Percentiles rank a stretch among this genome's conserved stretches.
Conservation (phyloP, 2,113 vertebrate species). For the Eclectus roratus region DNA sequence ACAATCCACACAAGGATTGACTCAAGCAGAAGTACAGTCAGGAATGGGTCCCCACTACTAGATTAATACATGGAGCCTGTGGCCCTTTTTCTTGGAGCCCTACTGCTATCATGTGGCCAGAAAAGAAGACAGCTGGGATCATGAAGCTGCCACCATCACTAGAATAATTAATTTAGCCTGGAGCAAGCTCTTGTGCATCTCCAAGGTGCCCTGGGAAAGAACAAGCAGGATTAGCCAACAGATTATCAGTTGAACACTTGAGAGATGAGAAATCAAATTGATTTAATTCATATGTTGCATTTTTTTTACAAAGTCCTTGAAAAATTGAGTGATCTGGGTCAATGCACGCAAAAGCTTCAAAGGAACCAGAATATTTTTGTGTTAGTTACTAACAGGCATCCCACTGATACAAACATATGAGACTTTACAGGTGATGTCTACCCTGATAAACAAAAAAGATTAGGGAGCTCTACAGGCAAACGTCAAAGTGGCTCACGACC, state of each 20-base stretch:
- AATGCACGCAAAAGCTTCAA: constrained; percentile 24
- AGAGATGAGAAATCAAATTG: constrained; percentile 57
- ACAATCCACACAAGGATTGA: neutral
- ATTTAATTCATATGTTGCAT: constrained; percentile 49
- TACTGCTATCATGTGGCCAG: constrained; percentile 61
- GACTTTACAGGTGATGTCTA: constrained; percentile 36
- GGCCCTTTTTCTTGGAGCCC: constrained; percentile 46
- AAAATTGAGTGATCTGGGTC: constrained; percentile 41
- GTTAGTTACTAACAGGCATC: constrained; percentile 24
- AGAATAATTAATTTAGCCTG: constrained; percentile 61
- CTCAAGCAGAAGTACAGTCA: neutral
- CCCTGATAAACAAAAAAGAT: constrained; percentile 18
- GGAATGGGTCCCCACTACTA: neutral
- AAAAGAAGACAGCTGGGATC: constrained; percentile 51
- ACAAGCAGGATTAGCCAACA: constrained; percentile 22
- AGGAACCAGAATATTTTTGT: constrained; percentile 33
- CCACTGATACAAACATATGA: constrained; percentile 37
- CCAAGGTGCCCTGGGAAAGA: constrained; percentile 59
- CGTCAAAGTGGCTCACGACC: neutral
- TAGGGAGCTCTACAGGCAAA: constrained; percentile 26
- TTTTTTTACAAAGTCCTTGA: constrained; percentile 17
- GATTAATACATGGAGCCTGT: neutral
- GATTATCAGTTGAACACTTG: constrained; percentile 45
- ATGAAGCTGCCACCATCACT: constrained; percentile 24
- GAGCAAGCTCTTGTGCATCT: constrained; percentile 31